phyloP scores from a whole-genome alignment of 2,797 vertebrate genomes.

The Tenualosa thibaudeaui region DNA sequence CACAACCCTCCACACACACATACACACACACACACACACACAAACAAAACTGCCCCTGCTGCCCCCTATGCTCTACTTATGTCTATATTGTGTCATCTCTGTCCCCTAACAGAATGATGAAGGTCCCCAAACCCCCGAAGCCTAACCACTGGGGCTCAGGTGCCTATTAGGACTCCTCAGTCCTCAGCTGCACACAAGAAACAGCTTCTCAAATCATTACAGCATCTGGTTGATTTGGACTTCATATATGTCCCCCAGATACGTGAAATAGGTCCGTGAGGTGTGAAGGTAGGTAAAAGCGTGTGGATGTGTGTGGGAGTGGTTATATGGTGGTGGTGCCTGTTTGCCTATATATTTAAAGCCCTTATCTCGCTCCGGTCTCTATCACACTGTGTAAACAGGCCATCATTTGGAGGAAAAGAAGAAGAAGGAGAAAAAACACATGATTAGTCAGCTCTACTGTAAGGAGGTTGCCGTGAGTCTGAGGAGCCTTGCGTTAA shows the following conservation, averaged over 20 bases:
- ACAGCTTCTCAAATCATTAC: neutral
- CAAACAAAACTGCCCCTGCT: neutral
- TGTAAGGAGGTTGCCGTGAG: neutral
- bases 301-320: neutral
- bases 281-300: neutral
- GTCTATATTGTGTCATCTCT: neutral
- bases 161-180: neutral
- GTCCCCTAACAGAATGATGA: neutral
- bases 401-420: neutral
- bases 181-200: neutral
- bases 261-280: neutral
- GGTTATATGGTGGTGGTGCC: neutral
- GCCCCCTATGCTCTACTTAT: neutral
- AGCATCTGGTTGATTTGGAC: neutral
- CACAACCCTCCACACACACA: too few species aligned
- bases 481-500: neutral
- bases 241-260: neutral
- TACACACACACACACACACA: neutral
- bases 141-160: neutral
- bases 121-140: neutral
- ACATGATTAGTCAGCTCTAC: neutral
- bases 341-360: constrained; percentile 1
- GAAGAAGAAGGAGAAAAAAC: neutral
- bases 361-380: neutral
- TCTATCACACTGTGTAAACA: constrained; percentile 12